These are phyloP conservation scores for Galbula dea DNA, from an alignment of 2,113 vertebrate genomes.

Conservation along the genomic window DNA sequence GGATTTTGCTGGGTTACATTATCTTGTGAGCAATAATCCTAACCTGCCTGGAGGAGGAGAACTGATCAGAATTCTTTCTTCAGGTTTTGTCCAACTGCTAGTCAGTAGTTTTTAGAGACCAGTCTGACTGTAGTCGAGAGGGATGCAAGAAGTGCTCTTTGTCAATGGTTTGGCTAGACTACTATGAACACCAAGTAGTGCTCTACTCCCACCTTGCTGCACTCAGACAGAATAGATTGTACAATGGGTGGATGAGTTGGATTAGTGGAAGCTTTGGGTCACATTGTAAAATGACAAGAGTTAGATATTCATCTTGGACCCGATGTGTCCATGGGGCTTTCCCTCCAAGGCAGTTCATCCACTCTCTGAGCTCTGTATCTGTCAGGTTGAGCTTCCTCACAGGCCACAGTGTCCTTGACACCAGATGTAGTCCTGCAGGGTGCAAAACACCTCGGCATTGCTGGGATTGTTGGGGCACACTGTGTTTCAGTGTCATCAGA, in stretches of 20 bases:
- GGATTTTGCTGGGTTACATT: background rate
- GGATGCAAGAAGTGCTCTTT: background rate
- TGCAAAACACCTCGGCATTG: background rate
- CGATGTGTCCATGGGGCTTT: accelerated
- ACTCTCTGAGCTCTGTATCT: background rate
- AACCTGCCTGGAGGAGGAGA: background rate
- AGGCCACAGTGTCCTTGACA: background rate
- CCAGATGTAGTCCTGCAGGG: background rate
- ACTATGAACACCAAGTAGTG: background rate
- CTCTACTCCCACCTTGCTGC: background rate
- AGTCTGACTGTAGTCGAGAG: background rate
- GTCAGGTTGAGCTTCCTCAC: background rate
- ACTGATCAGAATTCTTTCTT: background rate
- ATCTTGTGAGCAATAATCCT: background rate
- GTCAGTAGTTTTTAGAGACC: background rate
- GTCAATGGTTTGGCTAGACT: background rate
- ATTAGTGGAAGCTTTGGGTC: background rate
- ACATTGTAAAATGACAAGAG: background rate
- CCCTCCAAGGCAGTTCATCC: background rate
- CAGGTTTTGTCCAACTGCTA: background rate
- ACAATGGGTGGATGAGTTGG: background rate
- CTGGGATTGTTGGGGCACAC: background rate
- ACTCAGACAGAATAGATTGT: background rate
- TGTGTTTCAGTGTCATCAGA: background rate
- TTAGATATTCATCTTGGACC: background rate